Percentiles rank a stretch among this genome's conserved stretches.
Conservation (phyloP, 2,888 invertebrate genomes). For the Acanthosepion esculentum region DNA sequence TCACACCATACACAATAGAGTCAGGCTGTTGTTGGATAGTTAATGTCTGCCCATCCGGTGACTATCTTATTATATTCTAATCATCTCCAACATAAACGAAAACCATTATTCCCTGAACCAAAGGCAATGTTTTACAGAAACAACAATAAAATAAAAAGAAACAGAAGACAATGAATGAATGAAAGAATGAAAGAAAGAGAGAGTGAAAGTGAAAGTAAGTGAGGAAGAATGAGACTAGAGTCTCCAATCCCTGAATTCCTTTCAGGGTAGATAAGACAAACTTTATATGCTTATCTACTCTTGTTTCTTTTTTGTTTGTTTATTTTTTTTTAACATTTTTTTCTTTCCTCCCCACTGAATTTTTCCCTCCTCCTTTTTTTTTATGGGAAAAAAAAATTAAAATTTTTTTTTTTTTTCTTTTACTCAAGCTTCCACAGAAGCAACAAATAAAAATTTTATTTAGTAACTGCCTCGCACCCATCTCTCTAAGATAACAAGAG, state of each 20-base stretch:
- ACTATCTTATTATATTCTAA: conserved; percentile 38
- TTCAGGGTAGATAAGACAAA: conserved; percentile 6
- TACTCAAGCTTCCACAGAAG: background rate
- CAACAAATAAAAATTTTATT: background rate
- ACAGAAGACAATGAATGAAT: background rate
- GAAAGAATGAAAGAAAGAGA: background rate
- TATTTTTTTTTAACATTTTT: background rate
- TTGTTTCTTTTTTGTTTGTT: background rate
- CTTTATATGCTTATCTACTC: background rate
- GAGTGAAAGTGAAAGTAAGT: background rate
- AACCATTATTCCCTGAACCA: conserved; percentile 33
- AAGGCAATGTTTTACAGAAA: background rate
- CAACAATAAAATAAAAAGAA: background rate
- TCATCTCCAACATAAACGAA: conserved; percentile 20
- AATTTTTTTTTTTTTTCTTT: background rate
- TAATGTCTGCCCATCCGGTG: conserved; percentile 43
- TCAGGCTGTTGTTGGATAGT: conserved; percentile 40
- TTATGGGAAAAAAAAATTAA: background rate
- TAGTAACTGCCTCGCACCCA: background rate
- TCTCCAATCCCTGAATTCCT: conserved; percentile 4
- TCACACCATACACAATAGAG: background rate
- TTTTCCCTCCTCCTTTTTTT: background rate
- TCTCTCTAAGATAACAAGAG: background rate
- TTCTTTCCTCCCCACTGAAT: background rate
- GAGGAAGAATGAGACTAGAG: background rate